phyloP scores from a whole-genome alignment of 2,797 vertebrate genomes.

The Distichodus sexfasciatus region DNA sequence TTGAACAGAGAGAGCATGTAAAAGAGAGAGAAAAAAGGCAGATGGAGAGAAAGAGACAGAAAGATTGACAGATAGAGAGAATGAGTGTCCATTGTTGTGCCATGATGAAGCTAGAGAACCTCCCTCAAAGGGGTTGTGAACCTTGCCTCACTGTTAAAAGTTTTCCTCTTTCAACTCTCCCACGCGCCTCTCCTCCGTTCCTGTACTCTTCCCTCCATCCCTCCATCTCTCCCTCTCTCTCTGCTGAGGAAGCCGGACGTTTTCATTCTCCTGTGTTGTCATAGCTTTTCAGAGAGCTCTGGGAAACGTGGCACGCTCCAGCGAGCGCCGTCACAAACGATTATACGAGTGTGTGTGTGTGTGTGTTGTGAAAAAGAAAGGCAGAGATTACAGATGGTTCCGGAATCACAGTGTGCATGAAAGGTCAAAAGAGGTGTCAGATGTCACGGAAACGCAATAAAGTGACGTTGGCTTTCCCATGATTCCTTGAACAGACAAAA shows the following conservation, averaged over 20 bases:
- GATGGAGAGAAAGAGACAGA: too few relatives aligned
- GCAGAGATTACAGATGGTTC: constrained; percentile 40
- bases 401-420: constrained; percentile 29
- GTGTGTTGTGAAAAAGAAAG: constrained; percentile 23
- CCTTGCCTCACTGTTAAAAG: background rate
- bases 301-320: constrained; percentile 44
- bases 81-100: too few relatives aligned
- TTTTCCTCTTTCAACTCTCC: constrained; percentile 25
- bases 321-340: constrained; percentile 33
- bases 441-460: constrained; percentile 22
- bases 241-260: constrained; percentile 29
- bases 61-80: too few relatives aligned
- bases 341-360: constrained; percentile 26
- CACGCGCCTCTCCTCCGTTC: background rate
- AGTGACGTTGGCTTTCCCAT: constrained; percentile 17
- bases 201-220: constrained; percentile 8
- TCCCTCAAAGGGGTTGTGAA: background rate
- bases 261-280: constrained; percentile 40
- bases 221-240: constrained; percentile 4
- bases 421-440: constrained; percentile 32
- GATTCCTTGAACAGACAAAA: constrained; percentile 13
- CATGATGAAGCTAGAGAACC: too few relatives aligned
- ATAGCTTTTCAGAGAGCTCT: constrained; percentile 40
- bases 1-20: too few relatives aligned
- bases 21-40: too few relatives aligned